Conservation (phyloP, 2,888 invertebrate species). For the Omphaloscelis lunosa region DNA sequence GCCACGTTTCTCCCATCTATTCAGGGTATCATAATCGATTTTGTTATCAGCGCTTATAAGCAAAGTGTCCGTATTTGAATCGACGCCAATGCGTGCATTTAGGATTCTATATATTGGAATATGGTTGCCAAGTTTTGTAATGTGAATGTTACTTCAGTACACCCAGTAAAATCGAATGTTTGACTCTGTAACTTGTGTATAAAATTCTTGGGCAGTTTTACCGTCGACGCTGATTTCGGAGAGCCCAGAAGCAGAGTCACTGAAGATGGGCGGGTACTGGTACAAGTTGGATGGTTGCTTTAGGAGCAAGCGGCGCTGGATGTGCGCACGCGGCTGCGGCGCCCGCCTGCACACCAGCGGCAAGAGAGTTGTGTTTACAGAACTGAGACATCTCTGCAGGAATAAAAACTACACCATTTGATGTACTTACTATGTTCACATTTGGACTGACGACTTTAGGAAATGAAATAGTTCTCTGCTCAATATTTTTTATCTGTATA, state of each 20-base stretch:
- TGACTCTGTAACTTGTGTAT: conserved; percentile 56
- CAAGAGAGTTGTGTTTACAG: conserved; percentile 84
- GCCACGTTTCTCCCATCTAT: conserved; percentile 3
- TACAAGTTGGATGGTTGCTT: conserved; percentile 84
- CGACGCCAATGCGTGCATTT: conserved; percentile 28
- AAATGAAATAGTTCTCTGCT: conserved; percentile 26
- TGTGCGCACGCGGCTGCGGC: conserved; percentile 85
- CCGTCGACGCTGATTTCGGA: conserved; percentile 57
- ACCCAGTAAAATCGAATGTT: conserved; percentile 19
- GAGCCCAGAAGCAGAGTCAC: conserved; percentile 68
- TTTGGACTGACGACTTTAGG: background rate
- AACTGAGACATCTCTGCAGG: conserved; percentile 81
- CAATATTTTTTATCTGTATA: background rate
- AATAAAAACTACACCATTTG: conserved; percentile 78
- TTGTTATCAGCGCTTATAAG: conserved; percentile 36
- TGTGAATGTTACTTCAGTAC: conserved; percentile 9
- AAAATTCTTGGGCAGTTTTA: conserved; percentile 64
- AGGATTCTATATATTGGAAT: conserved; percentile 5
- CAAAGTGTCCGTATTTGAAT: conserved; percentile 19
- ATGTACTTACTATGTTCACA: conserved; percentile 30
- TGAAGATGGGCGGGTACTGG: conserved; percentile 84
- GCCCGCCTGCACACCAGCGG: conserved; percentile 86
- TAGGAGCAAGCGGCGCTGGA: conserved; percentile 83
- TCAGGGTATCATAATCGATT: conserved; percentile 30
- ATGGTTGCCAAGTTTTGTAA: conserved; percentile 12